Percentiles rank a stretch among this genome's conserved stretches.
These are phyloP conservation scores for Microdon myrmicae DNA, from an alignment of 2,888 invertebrate genomes.

Conservation along the genomic window DNA sequence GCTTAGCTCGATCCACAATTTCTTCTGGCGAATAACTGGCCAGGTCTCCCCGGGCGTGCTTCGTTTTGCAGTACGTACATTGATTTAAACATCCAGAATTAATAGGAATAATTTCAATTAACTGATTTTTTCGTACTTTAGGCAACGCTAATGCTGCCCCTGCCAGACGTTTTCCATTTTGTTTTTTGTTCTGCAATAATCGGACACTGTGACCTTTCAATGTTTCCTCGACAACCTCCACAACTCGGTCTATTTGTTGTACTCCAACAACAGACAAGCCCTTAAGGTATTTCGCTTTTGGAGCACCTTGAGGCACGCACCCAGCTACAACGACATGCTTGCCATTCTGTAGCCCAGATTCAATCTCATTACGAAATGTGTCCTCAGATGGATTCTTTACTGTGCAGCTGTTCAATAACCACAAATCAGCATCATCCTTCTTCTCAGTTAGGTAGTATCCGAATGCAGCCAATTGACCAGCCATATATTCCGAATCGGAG, in stretches of 20 bases:
- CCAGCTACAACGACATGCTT: constrained; percentile 95
- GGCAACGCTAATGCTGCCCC: constrained; percentile 90
- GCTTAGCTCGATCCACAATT: constrained; percentile 85
- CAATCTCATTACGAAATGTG: constrained; percentile 89
- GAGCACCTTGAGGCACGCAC: constrained; percentile 95
- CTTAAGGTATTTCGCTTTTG: constrained; percentile 71
- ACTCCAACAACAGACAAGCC: constrained; percentile 95
- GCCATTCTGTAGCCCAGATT: constrained; percentile 76
- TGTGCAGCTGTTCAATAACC: constrained; percentile 97
- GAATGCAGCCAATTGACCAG: constrained; percentile 87
- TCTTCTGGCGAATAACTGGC: constrained; percentile 92
- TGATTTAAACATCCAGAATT: constrained; percentile 97
- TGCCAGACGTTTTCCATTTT: constrained; percentile 80
- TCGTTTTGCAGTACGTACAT: constrained; percentile 99
- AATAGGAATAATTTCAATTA: constrained; percentile 96
- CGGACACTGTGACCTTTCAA: constrained; percentile 87
- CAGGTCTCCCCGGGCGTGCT: constrained; percentile 96
- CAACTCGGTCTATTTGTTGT: constrained; percentile 96
- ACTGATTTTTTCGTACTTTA: constrained; percentile 93
- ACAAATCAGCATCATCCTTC: constrained; percentile 85
- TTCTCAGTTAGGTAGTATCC: constrained; percentile 88
- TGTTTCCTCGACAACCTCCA: constrained; percentile 98
- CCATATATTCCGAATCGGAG: constrained; percentile 99
- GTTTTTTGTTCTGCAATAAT: constrained; percentile 83
- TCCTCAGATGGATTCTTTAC: constrained; percentile 98